These are phyloP conservation scores for Lagria hirta DNA, from an alignment of 2,888 invertebrate genomes.

Conservation along the genomic window DNA sequence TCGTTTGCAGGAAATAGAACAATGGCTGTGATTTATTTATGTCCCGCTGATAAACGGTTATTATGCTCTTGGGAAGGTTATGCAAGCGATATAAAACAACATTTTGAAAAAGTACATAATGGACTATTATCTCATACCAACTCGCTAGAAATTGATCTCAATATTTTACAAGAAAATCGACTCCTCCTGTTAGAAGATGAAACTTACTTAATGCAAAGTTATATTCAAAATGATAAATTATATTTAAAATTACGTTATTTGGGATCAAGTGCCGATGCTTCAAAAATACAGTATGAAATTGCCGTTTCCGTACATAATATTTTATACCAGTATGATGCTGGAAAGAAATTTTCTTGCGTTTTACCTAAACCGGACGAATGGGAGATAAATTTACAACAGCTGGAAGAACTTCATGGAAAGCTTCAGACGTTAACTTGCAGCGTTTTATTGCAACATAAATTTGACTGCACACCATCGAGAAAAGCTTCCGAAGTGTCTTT, in stretches of 20 bases:
- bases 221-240: constrained; percentile 26
- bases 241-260: constrained; percentile 38
- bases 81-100: constrained; percentile 41
- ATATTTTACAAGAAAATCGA: constrained; percentile 37
- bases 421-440: constrained; percentile 11
- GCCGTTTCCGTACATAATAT: constrained; percentile 2
- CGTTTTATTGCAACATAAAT: constrained; percentile 4
- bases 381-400: constrained; percentile 21
- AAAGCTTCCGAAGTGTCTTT: constrained; percentile 5
- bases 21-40: constrained; percentile 41
- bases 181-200: constrained; percentile 39
- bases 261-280: constrained; percentile 35
- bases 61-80: constrained; percentile 43
- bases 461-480: neutral
- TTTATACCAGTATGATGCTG: constrained; percentile 4
- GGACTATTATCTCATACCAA: constrained; percentile 36
- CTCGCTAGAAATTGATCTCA: constrained; percentile 33
- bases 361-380: constrained; percentile 9
- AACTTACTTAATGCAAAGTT: constrained; percentile 41
- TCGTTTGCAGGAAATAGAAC: constrained; percentile 36
- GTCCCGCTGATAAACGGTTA: constrained; percentile 42
- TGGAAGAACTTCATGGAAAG: constrained; percentile 15
- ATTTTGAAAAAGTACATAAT: constrained; percentile 42
- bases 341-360: constrained; percentile 1
- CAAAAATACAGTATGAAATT: constrained; percentile 37